Base-by-base conservation (phyloP, 2,888 invertebrate species). In the Azorinus chamasolen region DNA sequence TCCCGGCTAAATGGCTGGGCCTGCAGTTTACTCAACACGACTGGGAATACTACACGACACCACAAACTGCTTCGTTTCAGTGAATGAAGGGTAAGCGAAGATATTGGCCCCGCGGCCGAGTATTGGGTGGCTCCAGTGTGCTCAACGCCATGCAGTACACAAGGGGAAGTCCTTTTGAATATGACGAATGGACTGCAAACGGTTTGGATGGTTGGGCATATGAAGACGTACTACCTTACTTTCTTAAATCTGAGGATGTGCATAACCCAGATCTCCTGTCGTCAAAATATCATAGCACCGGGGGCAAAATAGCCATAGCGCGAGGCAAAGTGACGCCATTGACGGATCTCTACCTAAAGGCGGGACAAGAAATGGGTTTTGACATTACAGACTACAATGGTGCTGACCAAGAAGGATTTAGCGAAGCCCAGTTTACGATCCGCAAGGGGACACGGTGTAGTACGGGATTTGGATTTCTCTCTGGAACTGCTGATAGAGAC, bases 1-100 rank as follows among this genome's bases (percentile, higher is more conserved):
- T 93, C 89, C 94, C 94, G 0, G 92, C 93, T 10, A 91, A 92
- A 3, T 85, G 93, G 16, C 92, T 92, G 78, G 91, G 92, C 50
- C 84, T 93, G 16, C 68, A 83, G 27, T 79, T 87, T 59, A 83
- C 86, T 1, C 70, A 78, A 46, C 84, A 79, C 51, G 90, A 91
- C 77, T 91, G 93, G 93, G 89, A 88, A 73, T 94, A 93, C 82
- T 89, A 93, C 70, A 94, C 94, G 4, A 85, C 83, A 12, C 91
- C 93, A 0, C 93, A 94, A 82, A 87, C 88, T 65, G 39, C 83
- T 74, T 27, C 66, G 43, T 53, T 88, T 84, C 32, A 39, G n/a
- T 63, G 64, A 8, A 18, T 39, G n/a, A 58, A 45, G n/a, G 37
- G 64, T 3, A 57, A 57, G 2, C 24, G 10, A 45, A 14, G 46